phyloP scores from a whole-genome alignment of 2,888 invertebrate genomes.

The Conistra vaccinii region DNA sequence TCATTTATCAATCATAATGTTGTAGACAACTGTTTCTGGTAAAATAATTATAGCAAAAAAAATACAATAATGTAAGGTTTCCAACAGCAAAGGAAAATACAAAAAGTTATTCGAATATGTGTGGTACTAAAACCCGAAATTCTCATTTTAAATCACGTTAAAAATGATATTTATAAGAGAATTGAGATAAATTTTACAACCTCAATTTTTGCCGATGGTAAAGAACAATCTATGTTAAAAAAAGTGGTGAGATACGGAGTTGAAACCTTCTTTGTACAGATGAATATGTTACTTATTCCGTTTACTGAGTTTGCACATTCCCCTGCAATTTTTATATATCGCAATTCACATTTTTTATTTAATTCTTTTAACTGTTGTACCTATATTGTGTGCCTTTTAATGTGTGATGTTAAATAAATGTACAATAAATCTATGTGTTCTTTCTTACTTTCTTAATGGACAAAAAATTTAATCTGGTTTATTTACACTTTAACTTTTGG shows the following conservation, averaged over 20 bases:
- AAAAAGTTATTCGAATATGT: not conserved
- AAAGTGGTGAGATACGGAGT: not conserved
- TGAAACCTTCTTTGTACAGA: not conserved
- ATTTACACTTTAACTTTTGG: not conserved
- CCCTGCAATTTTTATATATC: too few relatives aligned
- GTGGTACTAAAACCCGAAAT: too few relatives aligned
- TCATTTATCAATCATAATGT: not conserved
- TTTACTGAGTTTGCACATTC: too few relatives aligned
- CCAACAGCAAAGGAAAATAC: not conserved
- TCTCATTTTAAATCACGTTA: not conserved
- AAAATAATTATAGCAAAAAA: not conserved
- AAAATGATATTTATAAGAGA: not conserved
- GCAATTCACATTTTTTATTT: too few relatives aligned
- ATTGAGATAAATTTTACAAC: not conserved
- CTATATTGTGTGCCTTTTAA: too few relatives aligned
- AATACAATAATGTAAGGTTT: not conserved
- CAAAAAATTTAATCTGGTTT: not conserved
- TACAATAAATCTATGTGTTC: too few relatives aligned
- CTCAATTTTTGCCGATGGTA: too few relatives aligned
- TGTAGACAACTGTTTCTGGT: too few relatives aligned
- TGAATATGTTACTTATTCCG: not conserved
- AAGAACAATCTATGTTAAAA: too few relatives aligned
- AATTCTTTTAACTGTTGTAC: too few relatives aligned
- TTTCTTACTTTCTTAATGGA: too few relatives aligned
- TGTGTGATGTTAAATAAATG: too few relatives aligned